A percentile compares a stretch with the other conserved stretches of the same genome.
phyloP scores from a whole-genome alignment of 2,113 vertebrate genomes.

The Stomatorhinus ivindoensis region DNA sequence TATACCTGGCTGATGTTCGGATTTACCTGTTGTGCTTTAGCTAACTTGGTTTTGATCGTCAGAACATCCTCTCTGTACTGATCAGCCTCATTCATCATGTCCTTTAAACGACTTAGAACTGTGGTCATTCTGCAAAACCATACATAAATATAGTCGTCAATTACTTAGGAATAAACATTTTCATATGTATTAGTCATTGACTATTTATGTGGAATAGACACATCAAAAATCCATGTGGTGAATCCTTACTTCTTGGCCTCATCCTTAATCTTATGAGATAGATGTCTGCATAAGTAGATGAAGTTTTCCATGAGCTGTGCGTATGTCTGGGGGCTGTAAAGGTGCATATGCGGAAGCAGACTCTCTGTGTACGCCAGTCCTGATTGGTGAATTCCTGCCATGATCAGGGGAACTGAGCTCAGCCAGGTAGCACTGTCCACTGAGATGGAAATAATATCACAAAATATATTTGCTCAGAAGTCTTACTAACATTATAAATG shows the following conservation, averaged over 20 bases:
- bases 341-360: constrained; percentile 45
- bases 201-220: not conserved
- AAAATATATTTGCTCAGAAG: not conserved
- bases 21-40: constrained; percentile 46
- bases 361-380: constrained; percentile 51
- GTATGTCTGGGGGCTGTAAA: constrained; percentile 60
- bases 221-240: not conserved
- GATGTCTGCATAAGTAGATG: constrained; percentile 31
- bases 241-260: constrained; percentile 51
- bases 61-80: constrained; percentile 31
- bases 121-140: constrained; percentile 37
- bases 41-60: constrained; percentile 30
- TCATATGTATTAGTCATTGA: not conserved
- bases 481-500: not conserved
- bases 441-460: constrained; percentile 21
- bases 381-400: constrained; percentile 66
- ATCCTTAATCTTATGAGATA: constrained; percentile 32
- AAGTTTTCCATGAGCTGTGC: constrained; percentile 61
- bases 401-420: constrained; percentile 45
- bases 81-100: constrained; percentile 32
- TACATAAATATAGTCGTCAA: not conserved
- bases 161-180: not conserved
- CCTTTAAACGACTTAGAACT: constrained; percentile 40
- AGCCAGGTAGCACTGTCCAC: constrained; percentile 22
- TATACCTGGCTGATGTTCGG: not conserved